phyloP scores from a whole-genome alignment of 2,797 vertebrate genomes.

The Sebastes glaucus region DNA sequence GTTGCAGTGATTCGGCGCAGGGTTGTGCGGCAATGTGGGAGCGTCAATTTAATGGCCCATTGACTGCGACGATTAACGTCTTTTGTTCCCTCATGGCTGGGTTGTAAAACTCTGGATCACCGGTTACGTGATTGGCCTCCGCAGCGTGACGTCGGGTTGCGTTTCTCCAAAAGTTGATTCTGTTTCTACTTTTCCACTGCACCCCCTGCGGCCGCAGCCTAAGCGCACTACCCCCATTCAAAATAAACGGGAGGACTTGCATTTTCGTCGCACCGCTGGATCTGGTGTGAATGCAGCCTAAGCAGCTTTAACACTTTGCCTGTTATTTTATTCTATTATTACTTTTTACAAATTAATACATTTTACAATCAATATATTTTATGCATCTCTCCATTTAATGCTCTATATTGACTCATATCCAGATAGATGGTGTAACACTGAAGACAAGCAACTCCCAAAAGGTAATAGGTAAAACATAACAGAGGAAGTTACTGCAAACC shows the following conservation, averaged over 20 bases:
- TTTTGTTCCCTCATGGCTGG: no score
- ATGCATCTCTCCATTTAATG: not conserved
- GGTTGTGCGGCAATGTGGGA: no score
- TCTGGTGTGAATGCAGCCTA: not conserved
- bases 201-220: no score
- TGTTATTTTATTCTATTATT: not conserved
- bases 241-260: not conserved
- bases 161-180: not conserved
- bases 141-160: not conserved
- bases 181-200: not conserved
- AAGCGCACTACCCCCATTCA: not conserved
- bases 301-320: not conserved
- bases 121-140: not conserved
- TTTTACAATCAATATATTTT: not conserved
- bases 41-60: no score
- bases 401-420: not conserved
- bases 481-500: not conserved
- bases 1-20: not conserved
- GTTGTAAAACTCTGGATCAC: no score
- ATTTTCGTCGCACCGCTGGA: not conserved
- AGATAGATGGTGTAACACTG: not conserved
- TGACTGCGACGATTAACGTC: no score
- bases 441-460: not conserved
- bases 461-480: not conserved
- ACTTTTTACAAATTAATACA: not conserved